Base-by-base conservation (phyloP, 2,797 vertebrate genomes). In the Eleutherodactylus coqui region DNA sequence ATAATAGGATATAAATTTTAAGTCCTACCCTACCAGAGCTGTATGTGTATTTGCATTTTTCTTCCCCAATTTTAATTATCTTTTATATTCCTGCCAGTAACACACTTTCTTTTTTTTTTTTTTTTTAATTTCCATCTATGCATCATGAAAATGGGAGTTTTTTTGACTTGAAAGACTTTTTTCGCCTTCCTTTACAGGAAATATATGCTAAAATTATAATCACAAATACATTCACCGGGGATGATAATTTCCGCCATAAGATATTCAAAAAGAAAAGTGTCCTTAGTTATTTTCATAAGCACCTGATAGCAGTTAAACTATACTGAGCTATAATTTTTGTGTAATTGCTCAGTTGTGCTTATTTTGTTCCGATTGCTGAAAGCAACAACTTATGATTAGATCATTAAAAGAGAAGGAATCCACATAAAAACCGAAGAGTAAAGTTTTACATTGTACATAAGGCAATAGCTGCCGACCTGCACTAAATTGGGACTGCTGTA, bases 1-100 rank as follows among this genome's bases (percentile, higher is more conserved):
- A 82, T 76, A 82, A 82, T 86, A 82, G 87, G 75, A 78, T 11
- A 62, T 62, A 88, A 82, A 80, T 67, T 85, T 89, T 88, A 75
- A 86, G 88, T 79, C 32, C 62, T 64, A 21, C 45, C 81, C 36
- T 81, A 88, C 79, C 13, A 85, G 62, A 83, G 85, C 81, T 17
- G 21, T 79, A 83, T 19, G 29, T 38, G 51, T 67, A 58, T 75
- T 76, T 16, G 70, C 41, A 43, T 88, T 84, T 80, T 86, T 72
- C 47, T 82, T 82, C 21, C 80, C 14, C 21, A 82, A 27, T 82
- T 75, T 80, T 13, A 62, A 41, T 82, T 83, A 55, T n/a, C 78
- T 24, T 8, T 49, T 88, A 88, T 32, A 84, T 87, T 88, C 36
- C 9, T 85, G 53, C 51, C n/a, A 53, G 75, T 51, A 79, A 60